phyloP scores from a whole-genome alignment of 2,888 invertebrate genomes.

The Loripinus fragilis region DNA sequence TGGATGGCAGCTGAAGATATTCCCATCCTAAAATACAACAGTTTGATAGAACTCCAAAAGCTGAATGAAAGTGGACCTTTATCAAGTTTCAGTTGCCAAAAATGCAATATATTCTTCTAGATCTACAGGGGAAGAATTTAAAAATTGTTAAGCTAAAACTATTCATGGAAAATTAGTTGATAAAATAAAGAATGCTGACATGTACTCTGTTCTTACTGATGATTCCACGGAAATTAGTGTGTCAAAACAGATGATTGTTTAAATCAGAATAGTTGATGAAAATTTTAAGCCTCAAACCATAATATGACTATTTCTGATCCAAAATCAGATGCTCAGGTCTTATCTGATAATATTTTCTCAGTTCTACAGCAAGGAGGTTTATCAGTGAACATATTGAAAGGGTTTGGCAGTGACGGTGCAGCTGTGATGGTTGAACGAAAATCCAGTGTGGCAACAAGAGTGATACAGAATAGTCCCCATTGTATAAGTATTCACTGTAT shows the following conservation, averaged over 20 bases:
- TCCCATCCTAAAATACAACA: conserved; percentile 30
- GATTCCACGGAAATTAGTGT: too few relatives aligned
- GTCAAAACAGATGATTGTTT: too few relatives aligned
- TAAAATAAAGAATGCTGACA: too few relatives aligned
- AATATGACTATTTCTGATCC: conserved; percentile 25
- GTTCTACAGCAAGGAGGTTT: conserved; percentile 21
- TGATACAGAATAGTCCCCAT: conserved; percentile 25
- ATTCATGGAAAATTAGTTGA: too few relatives aligned
- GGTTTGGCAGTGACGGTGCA: conserved; percentile 32
- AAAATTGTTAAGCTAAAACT: too few relatives aligned
- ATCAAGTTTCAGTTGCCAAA: conserved; percentile 4
- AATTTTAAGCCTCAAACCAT: conserved; percentile 23
- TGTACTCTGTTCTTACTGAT: too few relatives aligned
- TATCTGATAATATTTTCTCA: conserved; percentile 1
- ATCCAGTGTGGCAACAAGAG: conserved; percentile 25
- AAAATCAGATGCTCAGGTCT: conserved; percentile 24
- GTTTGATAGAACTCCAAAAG: conserved; percentile 19
- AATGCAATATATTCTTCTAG: too few relatives aligned
- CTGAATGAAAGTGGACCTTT: background rate
- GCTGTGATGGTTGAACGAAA: conserved; percentile 21
- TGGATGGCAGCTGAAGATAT: conserved; percentile 37
- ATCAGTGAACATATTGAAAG: conserved; percentile 1
- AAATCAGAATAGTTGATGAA: too few relatives aligned
- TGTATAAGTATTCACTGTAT: conserved; percentile 29
- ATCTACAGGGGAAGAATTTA: too few relatives aligned